Percentiles rank a stretch among this genome's conserved stretches.
These are phyloP conservation scores for Pseudopleuronectes americanus DNA, from an alignment of 2,797 vertebrate species.

Conservation along the genomic window DNA sequence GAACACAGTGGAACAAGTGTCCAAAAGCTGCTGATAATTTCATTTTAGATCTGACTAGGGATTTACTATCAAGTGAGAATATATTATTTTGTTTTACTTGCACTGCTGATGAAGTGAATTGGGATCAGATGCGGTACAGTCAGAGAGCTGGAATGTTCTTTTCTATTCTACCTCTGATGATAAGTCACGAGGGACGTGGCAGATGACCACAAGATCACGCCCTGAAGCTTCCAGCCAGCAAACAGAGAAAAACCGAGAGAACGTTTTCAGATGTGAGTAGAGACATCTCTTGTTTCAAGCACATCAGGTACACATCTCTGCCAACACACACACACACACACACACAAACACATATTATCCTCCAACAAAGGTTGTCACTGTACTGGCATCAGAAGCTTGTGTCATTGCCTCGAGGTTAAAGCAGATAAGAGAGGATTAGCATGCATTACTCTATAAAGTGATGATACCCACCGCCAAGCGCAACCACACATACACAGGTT, in stretches of 20 bases:
- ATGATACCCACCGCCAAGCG: conserved; percentile 51
- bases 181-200: conserved; percentile 66
- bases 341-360: conserved; percentile 30
- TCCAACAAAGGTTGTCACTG: conserved; percentile 54
- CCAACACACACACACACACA: conserved; percentile 8
- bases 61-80: no score
- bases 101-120: conserved; percentile 30
- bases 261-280: conserved; percentile 35
- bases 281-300: conserved; percentile 38
- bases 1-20: no score
- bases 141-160: conserved; percentile 66
- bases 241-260: conserved; percentile 11
- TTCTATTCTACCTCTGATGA: conserved; percentile 63
- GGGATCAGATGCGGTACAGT: conserved; percentile 54
- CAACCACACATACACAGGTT: neutral
- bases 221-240: conserved; percentile 41
- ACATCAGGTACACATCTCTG: conserved; percentile 2
- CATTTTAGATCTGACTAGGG: no score
- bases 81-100: conserved; percentile 1
- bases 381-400: conserved; percentile 59
- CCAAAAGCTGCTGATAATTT: no score
- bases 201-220: conserved; percentile 58
- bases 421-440: conserved; percentile 82
- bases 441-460: conserved; percentile 77
- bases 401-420: conserved; percentile 77